Base-by-base conservation (phyloP, 2,888 invertebrate genomes). In the Ferdinandea cuprea region DNA sequence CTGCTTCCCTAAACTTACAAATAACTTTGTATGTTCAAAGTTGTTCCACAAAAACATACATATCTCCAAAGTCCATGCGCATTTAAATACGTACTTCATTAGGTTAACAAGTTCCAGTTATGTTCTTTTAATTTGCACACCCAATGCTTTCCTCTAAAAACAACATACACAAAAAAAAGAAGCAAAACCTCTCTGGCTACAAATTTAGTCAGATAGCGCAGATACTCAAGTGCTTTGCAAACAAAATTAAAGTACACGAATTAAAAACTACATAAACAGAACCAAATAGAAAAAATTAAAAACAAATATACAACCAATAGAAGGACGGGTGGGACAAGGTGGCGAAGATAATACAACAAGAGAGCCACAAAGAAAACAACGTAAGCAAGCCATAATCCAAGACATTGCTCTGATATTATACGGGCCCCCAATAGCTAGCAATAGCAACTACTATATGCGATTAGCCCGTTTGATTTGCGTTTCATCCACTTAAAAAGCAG, bases 321-420 rank as follows among this genome's bases (percentile, higher is more conserved):
- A 66, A 21, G 8, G 28, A 21, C 17, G 21, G n/a, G n/a, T n/a
- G n/a, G n/a, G n/a, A 19, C n/a, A 25, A 25, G 15, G 3, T 9
- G 44, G 15, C 1, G 46, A 7, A 21, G 17, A 17, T 40, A 56
- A 17, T 40, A 56, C n/a, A 37, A 17, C 17, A 44, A 30, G 11
- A 13, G 56, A 35, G 19, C n/a, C n/a, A 58, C 5, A 5, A 25
- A 25, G 25, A 25, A 25, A 25, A 25, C 25, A 52, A 56, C 46
- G 56, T 37, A 69, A 58, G 69, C 69, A 48, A 48, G 48, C 68
- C 68, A 69, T 69, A 69, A 69, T 46, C 69, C 69, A 69, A 46
- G 58, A 69, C 48, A 46, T 30, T 13, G n/a, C n/a, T 46, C 32
- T 32, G 32, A 21, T 28, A 32, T 30, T 46, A 32, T 32, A 28